Evolutionary conservation across 2,113 vertebrate genomes (phyloP).

Genomic region (Amblyopsis rosae): DNA sequence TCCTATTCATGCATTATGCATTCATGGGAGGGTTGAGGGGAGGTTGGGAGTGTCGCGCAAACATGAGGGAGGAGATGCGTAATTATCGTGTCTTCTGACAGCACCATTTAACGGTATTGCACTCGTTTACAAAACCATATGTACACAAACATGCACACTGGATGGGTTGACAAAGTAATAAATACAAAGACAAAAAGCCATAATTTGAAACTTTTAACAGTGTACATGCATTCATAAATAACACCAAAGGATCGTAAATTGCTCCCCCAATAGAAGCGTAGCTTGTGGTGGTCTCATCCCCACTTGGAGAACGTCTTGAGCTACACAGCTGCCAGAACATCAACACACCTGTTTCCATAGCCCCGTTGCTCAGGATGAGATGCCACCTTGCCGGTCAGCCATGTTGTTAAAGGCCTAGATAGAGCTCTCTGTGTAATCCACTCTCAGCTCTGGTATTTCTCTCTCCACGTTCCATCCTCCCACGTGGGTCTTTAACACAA

Average conservation of each 20-base stretch:
- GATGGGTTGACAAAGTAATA: neutral
- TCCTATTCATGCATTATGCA: no score
- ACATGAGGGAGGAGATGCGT: no score
- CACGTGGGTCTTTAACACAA: neutral
- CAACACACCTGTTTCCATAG: no score
- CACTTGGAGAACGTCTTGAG: no score
- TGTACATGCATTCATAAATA: no score
- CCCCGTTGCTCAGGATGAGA: no score
- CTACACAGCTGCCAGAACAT: no score
- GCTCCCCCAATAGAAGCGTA: no score
- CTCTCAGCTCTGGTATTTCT: slow-evolving; percentile 5
- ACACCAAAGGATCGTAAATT: neutral
- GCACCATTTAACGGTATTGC: slow-evolving; percentile 11
- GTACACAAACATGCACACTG: neutral
- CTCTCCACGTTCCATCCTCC: neutral
- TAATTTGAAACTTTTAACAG: no score
- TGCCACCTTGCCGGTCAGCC: neutral
- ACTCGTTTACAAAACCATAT: neutral
- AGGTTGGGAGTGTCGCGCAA: no score
- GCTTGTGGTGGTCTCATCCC: no score
- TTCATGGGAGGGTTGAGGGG: no score
- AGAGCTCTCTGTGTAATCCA: neutral
- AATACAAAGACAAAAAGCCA: neutral
- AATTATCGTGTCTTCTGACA: slow-evolving; percentile 3
- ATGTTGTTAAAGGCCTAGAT: slow-evolving; percentile 33